Evolutionary conservation across 2,113 vertebrate genomes (phyloP).

Genomic region (Hippocampus guttulatus): DNA sequence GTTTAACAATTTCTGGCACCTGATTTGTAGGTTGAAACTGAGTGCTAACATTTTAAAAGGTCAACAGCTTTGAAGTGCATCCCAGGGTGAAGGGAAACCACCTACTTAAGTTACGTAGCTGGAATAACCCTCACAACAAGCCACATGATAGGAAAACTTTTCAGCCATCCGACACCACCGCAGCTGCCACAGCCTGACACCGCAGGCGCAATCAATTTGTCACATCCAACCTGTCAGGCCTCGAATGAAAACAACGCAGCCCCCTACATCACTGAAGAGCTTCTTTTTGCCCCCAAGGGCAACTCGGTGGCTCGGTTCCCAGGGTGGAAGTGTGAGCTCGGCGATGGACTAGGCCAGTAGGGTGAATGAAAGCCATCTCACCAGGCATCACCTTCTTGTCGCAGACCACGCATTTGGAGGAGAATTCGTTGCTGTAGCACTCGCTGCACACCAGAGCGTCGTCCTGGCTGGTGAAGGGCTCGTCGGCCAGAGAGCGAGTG

Average conservation of each 20-base stretch:
- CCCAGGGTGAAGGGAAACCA: background rate
- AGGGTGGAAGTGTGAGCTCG: background rate
- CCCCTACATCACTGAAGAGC: slow-evolving; percentile 2
- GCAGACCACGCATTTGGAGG: slow-evolving; percentile 87
- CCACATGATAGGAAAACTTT: slow-evolving; percentile 41
- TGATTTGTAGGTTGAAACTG: slow-evolving; percentile 13
- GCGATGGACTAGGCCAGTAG: background rate
- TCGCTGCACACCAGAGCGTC: slow-evolving; percentile 87
- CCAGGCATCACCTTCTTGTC: slow-evolving; percentile 92
- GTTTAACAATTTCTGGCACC: slow-evolving; percentile 36
- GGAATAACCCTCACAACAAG: slow-evolving; percentile 20
- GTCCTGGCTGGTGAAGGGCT: slow-evolving; percentile 89
- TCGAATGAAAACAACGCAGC: slow-evolving; percentile 11
- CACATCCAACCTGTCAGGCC: slow-evolving; percentile 46
- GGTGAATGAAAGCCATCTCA: slow-evolving; percentile 42
- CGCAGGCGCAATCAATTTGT: slow-evolving; percentile 32
- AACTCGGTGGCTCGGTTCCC: background rate
- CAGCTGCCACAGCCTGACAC: background rate
- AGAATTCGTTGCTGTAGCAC: slow-evolving; percentile 92
- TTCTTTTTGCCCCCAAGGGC: background rate
- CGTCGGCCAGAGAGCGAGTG: slow-evolving; percentile 83
- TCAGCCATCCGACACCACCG: slow-evolving; percentile 46
- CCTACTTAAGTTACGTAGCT: slow-evolving; percentile 1
- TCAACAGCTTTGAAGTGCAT: background rate
- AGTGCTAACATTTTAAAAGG: background rate